Percentiles rank a stretch among this genome's conserved stretches.
These are phyloP conservation scores for Podiceps cristatus DNA, from an alignment of 2,113 vertebrate species.

Conservation along the genomic window DNA sequence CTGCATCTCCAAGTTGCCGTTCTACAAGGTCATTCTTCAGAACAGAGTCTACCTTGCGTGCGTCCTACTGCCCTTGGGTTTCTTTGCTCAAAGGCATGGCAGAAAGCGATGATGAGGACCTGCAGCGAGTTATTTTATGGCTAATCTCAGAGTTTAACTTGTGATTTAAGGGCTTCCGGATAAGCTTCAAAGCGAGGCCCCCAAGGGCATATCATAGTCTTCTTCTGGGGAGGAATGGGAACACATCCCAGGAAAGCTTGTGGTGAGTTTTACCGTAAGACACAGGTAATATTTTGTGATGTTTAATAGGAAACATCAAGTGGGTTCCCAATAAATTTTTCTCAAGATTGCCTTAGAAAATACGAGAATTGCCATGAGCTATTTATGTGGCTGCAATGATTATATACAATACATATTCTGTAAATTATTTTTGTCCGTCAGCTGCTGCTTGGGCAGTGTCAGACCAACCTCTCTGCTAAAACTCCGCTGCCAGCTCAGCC, in stretches of 20 bases:
- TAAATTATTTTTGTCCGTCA: background rate
- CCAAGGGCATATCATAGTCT: background rate
- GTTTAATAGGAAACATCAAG: background rate
- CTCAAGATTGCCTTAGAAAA: background rate
- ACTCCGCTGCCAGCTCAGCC: background rate
- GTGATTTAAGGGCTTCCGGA: background rate
- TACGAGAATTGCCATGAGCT: background rate
- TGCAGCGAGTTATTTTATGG: background rate
- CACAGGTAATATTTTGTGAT: background rate
- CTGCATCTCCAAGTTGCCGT: background rate
- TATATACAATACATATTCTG: too few species aligned
- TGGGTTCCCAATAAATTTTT: background rate
- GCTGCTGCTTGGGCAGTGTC: background rate
- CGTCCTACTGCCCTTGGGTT: background rate
- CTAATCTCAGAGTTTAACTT: background rate
- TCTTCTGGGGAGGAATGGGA: background rate
- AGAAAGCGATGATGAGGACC: background rate
- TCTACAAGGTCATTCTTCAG: background rate
- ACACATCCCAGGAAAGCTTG: background rate
- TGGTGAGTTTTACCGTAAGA: background rate
- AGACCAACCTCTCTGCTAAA: background rate
- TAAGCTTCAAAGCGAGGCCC: background rate
- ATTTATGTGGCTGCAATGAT: background rate
- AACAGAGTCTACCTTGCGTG: accelerated
- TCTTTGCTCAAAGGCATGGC: background rate